A percentile compares a stretch with the other conserved stretches of the same genome.
Evolutionary conservation across 1,140 invertebrate species (phyloP).

Genomic region (Cherax destructor): DNA sequence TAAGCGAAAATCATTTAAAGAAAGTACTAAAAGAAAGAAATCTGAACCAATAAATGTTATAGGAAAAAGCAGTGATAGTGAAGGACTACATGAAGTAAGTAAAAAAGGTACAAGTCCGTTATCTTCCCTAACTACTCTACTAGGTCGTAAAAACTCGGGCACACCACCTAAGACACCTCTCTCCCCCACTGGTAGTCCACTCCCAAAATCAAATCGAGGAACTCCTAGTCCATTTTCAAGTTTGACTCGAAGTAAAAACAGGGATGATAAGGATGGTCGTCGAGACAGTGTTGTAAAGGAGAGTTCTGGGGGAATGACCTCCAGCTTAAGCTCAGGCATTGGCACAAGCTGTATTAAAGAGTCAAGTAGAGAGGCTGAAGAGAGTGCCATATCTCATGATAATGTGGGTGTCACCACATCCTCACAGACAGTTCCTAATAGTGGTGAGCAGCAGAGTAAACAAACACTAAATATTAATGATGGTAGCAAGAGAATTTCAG

Average conservation of each 20-base stretch:
- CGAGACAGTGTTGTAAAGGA: constrained; percentile 49
- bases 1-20: constrained; percentile 84
- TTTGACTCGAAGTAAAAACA: constrained; percentile 66
- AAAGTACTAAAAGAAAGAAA: constrained; percentile 84
- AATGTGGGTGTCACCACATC: constrained; percentile 15
- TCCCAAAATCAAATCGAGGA: constrained; percentile 67
- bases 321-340: constrained; percentile 56
- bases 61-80: constrained; percentile 76
- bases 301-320: constrained; percentile 38
- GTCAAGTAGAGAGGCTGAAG: constrained; percentile 52
- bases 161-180: constrained; percentile 70
- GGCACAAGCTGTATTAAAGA: constrained; percentile 64
- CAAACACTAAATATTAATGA: constrained; percentile 1
- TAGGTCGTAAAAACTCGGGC: constrained; percentile 65
- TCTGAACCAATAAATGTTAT: constrained; percentile 86
- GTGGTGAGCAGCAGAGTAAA: constrained; percentile 45
- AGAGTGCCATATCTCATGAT: constrained; percentile 63
- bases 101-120: constrained; percentile 67
- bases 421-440: constrained; percentile 62
- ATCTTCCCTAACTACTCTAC: constrained; percentile 57
- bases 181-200: constrained; percentile 70
- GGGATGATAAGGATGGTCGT: constrained; percentile 44
- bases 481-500: constrained; percentile 46
- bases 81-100: constrained; percentile 37
- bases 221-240: constrained; percentile 71